Conservation (phyloP, 2,113 vertebrate genomes). For the Saiga tatarica region DNA sequence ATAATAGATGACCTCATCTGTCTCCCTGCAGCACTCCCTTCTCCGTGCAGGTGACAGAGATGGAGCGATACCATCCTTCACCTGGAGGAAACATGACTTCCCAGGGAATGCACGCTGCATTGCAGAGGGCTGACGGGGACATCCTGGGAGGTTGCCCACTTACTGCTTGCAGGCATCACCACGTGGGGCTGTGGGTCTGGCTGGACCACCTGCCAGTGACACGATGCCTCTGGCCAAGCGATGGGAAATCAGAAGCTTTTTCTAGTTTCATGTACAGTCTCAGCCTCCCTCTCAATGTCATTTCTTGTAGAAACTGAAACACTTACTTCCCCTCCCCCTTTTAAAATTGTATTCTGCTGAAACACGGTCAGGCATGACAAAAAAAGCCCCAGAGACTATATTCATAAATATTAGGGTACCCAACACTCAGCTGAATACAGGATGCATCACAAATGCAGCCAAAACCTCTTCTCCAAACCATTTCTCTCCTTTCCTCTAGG, state of each 20-base stretch:
- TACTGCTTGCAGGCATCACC: not conserved
- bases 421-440: not conserved
- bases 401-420: not conserved
- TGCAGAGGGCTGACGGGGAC: not conserved
- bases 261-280: not conserved
- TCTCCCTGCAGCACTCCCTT: slow-evolving; percentile 77
- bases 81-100: slow-evolving; percentile 61
- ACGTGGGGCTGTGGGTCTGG: not conserved
- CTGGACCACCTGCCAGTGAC: rapidly evolving
- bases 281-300: not conserved
- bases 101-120: not conserved
- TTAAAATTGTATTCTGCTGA: not conserved
- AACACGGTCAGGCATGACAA: not conserved
- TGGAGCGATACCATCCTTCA: slow-evolving; percentile 74
- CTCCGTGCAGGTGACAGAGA: slow-evolving; percentile 80
- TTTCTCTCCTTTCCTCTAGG: too few species aligned
- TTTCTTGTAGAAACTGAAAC: not conserved
- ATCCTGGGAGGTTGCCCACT: slow-evolving; percentile 1
- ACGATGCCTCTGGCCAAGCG: not conserved
- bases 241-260: not conserved
- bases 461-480: rapidly evolving
- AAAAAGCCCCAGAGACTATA: not conserved
- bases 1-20: slow-evolving; percentile 84
- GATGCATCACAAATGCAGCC: not conserved
- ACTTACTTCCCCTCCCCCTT: not conserved